These are phyloP conservation scores for Borostomias antarcticus DNA, from an alignment of 2,797 vertebrate species.

Conservation along the genomic window DNA sequence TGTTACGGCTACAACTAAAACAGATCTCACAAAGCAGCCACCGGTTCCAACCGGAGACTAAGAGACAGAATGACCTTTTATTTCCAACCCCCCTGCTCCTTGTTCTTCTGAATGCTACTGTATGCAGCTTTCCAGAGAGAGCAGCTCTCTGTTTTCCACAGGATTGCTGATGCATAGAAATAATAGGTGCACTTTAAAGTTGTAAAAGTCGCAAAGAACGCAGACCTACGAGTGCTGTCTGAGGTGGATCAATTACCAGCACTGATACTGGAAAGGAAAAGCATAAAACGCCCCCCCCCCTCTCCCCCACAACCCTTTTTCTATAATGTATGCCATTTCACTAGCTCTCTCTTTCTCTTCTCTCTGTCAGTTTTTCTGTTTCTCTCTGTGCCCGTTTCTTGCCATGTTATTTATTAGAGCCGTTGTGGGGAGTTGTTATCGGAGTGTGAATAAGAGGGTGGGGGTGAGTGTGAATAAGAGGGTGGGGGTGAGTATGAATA, in stretches of 20 bases:
- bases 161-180: constrained; percentile 60
- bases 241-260: constrained; percentile 61
- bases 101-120: constrained; percentile 46
- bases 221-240: constrained; percentile 33
- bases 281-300: not conserved
- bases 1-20: no score
- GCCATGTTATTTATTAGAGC: no score
- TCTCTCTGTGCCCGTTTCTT: no score
- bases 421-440: no score
- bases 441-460: no score
- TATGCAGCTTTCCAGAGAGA: constrained; percentile 52
- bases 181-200: constrained; percentile 68
- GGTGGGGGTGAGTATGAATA: no score
- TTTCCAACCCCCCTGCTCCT: constrained; percentile 6
- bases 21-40: no score
- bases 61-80: constrained; percentile 1
- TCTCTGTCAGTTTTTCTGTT: not conserved
- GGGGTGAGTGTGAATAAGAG: no score
- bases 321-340: not conserved
- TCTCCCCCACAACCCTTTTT: constrained; percentile 14
- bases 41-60: not conserved
- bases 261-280: constrained; percentile 40
- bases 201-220: constrained; percentile 39
- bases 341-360: not conserved
- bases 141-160: constrained; percentile 31